Evolutionary conservation across 2,888 invertebrate species (phyloP).

Genomic region (Kryphioiulus occultus): DNA sequence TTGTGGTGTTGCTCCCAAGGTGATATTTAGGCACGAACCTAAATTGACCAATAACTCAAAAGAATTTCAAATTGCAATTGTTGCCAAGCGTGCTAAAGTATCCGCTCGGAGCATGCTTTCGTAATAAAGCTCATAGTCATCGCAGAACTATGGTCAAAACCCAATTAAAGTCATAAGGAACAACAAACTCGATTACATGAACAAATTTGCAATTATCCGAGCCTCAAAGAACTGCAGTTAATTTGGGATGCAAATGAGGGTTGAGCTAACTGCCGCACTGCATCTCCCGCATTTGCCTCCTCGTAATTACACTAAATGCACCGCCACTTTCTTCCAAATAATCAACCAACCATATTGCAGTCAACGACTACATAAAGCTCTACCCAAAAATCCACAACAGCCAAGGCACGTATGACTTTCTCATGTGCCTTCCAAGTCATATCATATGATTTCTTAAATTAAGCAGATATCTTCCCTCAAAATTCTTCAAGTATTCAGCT

Average conservation of each 20-base stretch:
- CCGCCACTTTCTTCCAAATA: neutral
- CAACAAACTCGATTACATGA: conserved; percentile 47
- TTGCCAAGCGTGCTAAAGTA: neutral
- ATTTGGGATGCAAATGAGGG: conserved; percentile 50
- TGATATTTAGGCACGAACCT: neutral
- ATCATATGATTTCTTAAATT: neutral
- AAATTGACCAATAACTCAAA: conserved; percentile 30
- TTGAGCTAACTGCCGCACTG: neutral
- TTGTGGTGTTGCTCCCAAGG: neutral
- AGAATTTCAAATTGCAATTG: neutral
- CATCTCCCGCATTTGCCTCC: neutral
- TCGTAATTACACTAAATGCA: conserved; percentile 14
- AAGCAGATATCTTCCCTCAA: neutral
- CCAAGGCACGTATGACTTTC: neutral
- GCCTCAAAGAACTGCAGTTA: conserved; percentile 44
- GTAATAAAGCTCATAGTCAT: neutral
- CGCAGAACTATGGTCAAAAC: conserved; percentile 20
- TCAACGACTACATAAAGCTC: neutral
- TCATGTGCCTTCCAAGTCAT: neutral
- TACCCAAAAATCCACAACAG: neutral
- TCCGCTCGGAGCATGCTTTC: neutral
- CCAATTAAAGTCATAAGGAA: conserved; percentile 43
- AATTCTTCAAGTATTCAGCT: neutral
- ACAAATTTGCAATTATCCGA: conserved; percentile 49
- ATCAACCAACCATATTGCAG: conserved; percentile 17